Conservation (phyloP, 2,888 invertebrate species). For the Teleogryllus oceanicus region DNA sequence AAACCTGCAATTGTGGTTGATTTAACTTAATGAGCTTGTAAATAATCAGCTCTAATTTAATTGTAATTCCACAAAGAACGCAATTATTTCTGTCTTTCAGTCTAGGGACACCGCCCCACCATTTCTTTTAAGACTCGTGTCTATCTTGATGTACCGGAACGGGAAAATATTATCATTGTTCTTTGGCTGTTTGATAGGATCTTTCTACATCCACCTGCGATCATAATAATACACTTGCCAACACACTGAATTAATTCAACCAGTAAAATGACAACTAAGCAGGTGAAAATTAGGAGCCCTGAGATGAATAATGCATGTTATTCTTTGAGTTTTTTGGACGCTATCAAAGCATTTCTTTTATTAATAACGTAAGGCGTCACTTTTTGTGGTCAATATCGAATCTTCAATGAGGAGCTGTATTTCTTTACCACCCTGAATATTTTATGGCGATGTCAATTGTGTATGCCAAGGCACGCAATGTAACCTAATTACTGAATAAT, state of each 20-base stretch:
- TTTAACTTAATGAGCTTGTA: constrained; percentile 10
- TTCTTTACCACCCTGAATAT: too few species aligned
- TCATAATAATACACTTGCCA: background rate
- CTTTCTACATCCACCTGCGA: background rate
- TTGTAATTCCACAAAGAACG: background rate
- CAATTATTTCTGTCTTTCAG: background rate
- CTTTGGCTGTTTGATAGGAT: constrained; percentile 1
- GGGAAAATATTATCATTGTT: constrained; percentile 12
- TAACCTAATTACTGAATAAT: too few species aligned
- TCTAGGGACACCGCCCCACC: background rate
- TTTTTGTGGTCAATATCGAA: too few species aligned
- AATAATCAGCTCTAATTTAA: constrained; percentile 9
- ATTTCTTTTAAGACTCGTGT: background rate
- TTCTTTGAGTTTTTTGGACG: background rate
- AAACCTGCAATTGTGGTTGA: background rate
- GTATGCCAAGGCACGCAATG: too few species aligned
- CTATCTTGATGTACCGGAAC: background rate
- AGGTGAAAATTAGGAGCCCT: background rate
- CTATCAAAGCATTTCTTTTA: too few species aligned
- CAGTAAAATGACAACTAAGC: background rate
- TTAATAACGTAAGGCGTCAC: too few species aligned
- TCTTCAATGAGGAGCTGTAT: too few species aligned
- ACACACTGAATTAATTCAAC: constrained; percentile 7
- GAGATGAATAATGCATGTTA: background rate
- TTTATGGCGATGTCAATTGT: too few species aligned